Base-by-base conservation (phyloP, 2,888 invertebrate genomes). In the Camponotus fellah region DNA sequence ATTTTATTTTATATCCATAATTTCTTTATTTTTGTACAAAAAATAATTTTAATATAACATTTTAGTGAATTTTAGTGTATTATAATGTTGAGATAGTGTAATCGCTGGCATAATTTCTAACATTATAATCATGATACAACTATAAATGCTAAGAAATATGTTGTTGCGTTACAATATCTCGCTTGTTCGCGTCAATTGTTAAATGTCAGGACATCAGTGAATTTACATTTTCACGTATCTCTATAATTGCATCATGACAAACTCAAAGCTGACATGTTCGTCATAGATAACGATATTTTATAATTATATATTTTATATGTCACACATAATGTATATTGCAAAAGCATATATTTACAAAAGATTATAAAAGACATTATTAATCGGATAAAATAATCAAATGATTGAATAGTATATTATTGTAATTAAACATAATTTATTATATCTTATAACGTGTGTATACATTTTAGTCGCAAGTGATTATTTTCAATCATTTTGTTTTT, bases 241-340 rank as follows among this genome's bases (percentile, higher is more conserved):
- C 56, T 34, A 10, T 40, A 40, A 53, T 71, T 34, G 34, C 53
- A 53, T 71, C 37, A 17, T 56, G 14, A 56, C 4, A 21, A 68
- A 10, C 2, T 71, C 21, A 56, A 40, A 71, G 12, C 58, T 12
- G 12, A 56, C 14, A 5, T 4, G 10, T 49, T 53, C 17, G 40
- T 72, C 72, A 40, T 17, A 72, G 26, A 71, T 14, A 56, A 72
- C 6, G 58, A 53, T 53, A 6, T 49, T 49, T 49, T 72, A 14
- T 14, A 37, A 21, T 71, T 71, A 72, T 49, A 49, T 21, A 46
- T 32, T 37, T 56, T 40, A 5, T 26, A 72, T 26, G 21, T 58
- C 6, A 26, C 58, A 56, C 58, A 58, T 26, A 26, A 26, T 26
- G 2, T 26, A 58, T 58, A 40, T 72, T 58, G 10, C 69, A 10